Evolutionary conservation across 1,140 invertebrate genomes (phyloP).

Genomic region (Apocrypta bakeri): DNA sequence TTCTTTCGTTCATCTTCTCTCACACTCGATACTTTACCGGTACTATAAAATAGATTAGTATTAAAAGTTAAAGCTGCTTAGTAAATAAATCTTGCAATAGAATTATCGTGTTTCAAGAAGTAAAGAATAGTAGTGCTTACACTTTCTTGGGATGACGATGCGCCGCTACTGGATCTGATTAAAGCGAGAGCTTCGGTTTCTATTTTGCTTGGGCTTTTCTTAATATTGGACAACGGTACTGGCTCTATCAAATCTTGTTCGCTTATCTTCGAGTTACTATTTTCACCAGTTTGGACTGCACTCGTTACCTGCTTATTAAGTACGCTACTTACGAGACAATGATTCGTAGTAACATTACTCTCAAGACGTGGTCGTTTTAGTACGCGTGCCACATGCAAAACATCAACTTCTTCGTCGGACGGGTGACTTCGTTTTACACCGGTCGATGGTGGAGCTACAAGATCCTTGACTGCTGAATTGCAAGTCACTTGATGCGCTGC

Average conservation of each 20-base stretch:
- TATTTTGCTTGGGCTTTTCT: slow-evolving; percentile 20
- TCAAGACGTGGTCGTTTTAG: slow-evolving; percentile 41
- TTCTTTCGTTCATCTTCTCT: background rate
- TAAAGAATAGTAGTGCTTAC: slow-evolving; percentile 49
- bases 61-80: background rate
- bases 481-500: background rate
- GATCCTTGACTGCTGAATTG: background rate
- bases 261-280: slow-evolving; percentile 12
- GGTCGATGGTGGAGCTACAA: background rate
- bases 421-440: slow-evolving; percentile 33
- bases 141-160: slow-evolving; percentile 35
- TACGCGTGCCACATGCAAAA: background rate
- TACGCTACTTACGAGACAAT: background rate
- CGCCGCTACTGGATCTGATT: background rate
- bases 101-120: slow-evolving; percentile 44
- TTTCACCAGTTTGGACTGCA: background rate
- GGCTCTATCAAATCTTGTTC: background rate
- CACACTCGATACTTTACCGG: background rate
- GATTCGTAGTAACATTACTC: background rate
- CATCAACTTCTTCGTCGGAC: slow-evolving; percentile 13
- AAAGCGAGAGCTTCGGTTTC: background rate
- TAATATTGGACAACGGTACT: background rate
- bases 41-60: slow-evolving; percentile 5
- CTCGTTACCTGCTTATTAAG: background rate
- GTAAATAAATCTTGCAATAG: slow-evolving; percentile 23